Base-by-base conservation (phyloP, 2,113 vertebrate genomes). In the Pterocles orientalis region DNA sequence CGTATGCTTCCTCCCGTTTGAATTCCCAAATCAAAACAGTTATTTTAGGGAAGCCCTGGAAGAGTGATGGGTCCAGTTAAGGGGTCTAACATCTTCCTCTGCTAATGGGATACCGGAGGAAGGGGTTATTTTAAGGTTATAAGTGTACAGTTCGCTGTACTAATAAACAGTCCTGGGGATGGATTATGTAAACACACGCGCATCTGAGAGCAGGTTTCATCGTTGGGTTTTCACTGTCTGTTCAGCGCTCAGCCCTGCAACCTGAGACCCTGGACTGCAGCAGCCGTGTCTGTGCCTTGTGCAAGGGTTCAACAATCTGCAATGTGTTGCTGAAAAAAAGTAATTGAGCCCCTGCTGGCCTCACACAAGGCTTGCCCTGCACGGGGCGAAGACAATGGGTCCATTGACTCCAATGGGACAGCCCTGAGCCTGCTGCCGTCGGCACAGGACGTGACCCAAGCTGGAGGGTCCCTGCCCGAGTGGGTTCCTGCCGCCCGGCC, bases 121-220 rank as follows among this genome's bases (percentile, higher is more conserved):
- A 84, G 61, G 45, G 69, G 39, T 85, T 90, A 81, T 75, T 94
- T 94, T 78, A 88, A 91, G 90, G 61, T 87, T 94, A 43, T 48
- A 26, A 51, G 73, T 5, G 7, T 56, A 14, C 41, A 79, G 77
- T 82, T 69, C 4, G 13, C 65, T 80, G 48, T 25, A 65, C 60
- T 71, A 62, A 85, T 71, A 62, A 84, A 86, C 91, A 93, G 57
- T 86, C 16, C 18, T 0, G 2, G 28, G 20, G 45, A 28, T 4
- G 33, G 72, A 54, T 50, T 34, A 33, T 50, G 41, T 26, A 29
- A 76, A 68, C 50, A 33, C 14, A 33, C 14, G 8, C 4, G 19
- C 43, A 21, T 26, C 4, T 18, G 28, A 17, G 29, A 23, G 70
- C 6, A 7, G 39, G 39, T 47, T 84, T 81, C 25, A 12, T 14